These are phyloP conservation scores for Oxycera nigricornis DNA, from an alignment of 2,888 invertebrate species.

Conservation along the genomic window DNA sequence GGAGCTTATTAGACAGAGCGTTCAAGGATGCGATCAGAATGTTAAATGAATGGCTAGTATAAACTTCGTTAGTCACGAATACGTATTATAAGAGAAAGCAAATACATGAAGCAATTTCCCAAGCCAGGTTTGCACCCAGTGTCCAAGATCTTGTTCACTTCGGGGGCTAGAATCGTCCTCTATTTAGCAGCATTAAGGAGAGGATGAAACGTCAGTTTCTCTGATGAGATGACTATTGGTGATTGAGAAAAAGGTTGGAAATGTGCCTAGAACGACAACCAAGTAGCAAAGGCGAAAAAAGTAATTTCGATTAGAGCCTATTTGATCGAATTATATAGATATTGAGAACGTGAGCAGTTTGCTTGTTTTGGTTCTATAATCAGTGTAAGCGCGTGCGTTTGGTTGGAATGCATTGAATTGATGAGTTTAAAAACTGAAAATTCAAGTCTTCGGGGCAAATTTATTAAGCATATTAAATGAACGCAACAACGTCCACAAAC, in stretches of 20 bases:
- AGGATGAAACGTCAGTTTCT: constrained; percentile 26
- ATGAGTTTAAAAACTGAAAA: no score
- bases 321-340: constrained; percentile 26
- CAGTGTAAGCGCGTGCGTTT: no score
- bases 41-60: constrained; percentile 42
- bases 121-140: not conserved
- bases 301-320: constrained; percentile 24
- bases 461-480: no score
- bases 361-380: not conserved
- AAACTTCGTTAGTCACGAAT: constrained; percentile 41
- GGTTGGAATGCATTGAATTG: no score
- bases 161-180: not conserved
- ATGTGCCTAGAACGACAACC: not conserved
- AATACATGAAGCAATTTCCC: constrained; percentile 35
- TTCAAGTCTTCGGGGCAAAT: no score
- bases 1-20: constrained; percentile 31
- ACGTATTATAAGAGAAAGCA: constrained; percentile 25
- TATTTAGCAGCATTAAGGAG: constrained; percentile 10
- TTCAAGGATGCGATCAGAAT: constrained; percentile 41
- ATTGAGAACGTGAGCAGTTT: constrained; percentile 20
- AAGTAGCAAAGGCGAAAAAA: not conserved
- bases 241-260: constrained; percentile 14
- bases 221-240: constrained; percentile 24
- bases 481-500: not conserved
- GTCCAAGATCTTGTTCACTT: not conserved